Percentiles rank a stretch among this genome's conserved stretches.
Evolutionary conservation across 2,113 vertebrate species (phyloP).

Genomic region (Isichthys henryi): DNA sequence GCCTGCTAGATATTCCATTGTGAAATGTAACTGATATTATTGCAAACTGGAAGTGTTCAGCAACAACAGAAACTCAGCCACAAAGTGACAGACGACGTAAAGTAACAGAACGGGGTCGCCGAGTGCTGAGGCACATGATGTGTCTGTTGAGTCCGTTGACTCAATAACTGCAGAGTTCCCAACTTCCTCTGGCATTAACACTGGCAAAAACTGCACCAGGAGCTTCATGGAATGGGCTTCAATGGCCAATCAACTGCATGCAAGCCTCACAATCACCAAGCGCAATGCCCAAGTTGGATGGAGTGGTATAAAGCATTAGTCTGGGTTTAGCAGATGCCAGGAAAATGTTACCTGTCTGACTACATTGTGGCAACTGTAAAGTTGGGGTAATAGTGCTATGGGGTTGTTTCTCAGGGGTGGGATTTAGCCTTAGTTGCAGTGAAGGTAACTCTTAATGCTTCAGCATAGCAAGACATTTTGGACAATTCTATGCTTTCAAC

Average conservation of each 20-base stretch:
- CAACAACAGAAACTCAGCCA: background rate
- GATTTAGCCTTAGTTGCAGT: background rate
- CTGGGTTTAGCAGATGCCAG: background rate
- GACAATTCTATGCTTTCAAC: background rate
- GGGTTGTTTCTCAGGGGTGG: background rate
- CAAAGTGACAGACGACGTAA: background rate
- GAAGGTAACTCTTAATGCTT: background rate
- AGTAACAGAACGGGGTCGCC: background rate
- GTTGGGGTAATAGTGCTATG: background rate
- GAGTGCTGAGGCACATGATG: background rate
- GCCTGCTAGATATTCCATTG: background rate
- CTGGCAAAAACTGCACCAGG: background rate
- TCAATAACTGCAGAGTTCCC: background rate
- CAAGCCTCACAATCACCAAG: no score
- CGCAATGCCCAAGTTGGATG: background rate
- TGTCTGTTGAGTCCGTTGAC: background rate
- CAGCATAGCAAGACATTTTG: background rate
- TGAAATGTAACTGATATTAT: background rate
- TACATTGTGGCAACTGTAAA: background rate
- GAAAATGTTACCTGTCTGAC: background rate
- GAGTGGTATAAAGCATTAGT: background rate
- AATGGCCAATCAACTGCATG: background rate
- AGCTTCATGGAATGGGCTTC: background rate
- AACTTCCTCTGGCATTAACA: background rate
- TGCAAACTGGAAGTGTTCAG: background rate